Percentiles rank a stretch among this genome's conserved stretches.
phyloP scores from a whole-genome alignment of 2,113 vertebrate species.

The Calidris pygmaea region DNA sequence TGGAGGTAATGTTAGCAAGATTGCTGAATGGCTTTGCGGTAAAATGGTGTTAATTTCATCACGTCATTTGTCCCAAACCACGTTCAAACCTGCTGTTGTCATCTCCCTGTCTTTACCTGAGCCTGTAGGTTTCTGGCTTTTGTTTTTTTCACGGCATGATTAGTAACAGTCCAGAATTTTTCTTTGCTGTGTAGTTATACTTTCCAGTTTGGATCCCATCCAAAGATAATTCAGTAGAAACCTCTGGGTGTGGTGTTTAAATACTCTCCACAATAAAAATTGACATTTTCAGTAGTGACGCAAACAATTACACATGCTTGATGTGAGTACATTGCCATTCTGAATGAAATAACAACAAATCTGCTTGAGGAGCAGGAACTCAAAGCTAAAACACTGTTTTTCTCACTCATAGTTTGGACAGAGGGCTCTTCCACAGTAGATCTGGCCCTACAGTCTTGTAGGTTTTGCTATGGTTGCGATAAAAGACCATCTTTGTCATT shows the following conservation, averaged over 20 bases:
- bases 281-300: neutral
- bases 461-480: neutral
- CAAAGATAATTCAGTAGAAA: neutral
- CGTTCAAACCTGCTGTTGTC: neutral
- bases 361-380: neutral
- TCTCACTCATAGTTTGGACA: neutral
- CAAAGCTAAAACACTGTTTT: neutral
- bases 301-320: neutral
- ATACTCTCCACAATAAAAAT: conserved; percentile 11
- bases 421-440: neutral
- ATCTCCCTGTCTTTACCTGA: neutral
- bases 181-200: neutral
- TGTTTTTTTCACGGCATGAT: neutral
- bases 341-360: neutral
- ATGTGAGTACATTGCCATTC: neutral
- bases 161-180: neutral
- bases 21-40: neutral
- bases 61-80: neutral
- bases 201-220: neutral
- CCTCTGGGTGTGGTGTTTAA: neutral
- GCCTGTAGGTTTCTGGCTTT: neutral
- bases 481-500: neutral
- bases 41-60: neutral
- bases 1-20: neutral
- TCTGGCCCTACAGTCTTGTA: neutral